Evolutionary conservation across 37 sponge, comb jelly and placozoan species (phyloP), one percentile per base, ranked within the genome.

Genomic region (Corticium candelabrum): DNA sequence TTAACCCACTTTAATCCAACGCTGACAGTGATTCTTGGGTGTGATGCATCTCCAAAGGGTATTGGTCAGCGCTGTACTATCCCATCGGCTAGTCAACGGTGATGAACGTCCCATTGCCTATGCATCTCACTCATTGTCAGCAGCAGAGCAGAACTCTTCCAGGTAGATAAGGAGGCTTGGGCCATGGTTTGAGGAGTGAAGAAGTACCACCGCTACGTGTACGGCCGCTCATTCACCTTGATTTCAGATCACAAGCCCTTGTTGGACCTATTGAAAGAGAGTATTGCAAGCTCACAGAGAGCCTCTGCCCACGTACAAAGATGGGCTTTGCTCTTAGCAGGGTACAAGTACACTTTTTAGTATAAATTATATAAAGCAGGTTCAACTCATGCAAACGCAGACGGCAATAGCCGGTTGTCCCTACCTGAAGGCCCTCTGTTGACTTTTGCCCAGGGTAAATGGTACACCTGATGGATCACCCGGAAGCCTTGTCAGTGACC

Each of bases 211-310:
- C n/a, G n/a, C n/a, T n/a, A n/a, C n/a, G n/a, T n/a, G n/a, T n/a
- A n/a, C n/a, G n/a, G n/a, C n/a, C n/a, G n/a, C n/a, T n/a, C n/a
- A n/a, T n/a, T n/a, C n/a, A n/a, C n/a, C n/a, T n/a, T n/a, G n/a
- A n/a, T n/a, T n/a, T n/a, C n/a, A n/a, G n/a, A 88, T 40, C 79
- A 88, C 74, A 80, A 84, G 62, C 84, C 88, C 1, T 79, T 87
- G 1, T 69, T 38, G 2, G 41, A 84, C 76, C 81, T 88, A 40
- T 84, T 88, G n/a, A 30, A 43, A 38, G 57, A 35, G 2, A 41
- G 7, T 29, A 79, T 67, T 40, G 35, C 74, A 34, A 70, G 79
- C 34, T 78, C 83, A 69, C 41, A 74, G 29, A 76, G 80, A 77
- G 80, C 84, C 5, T 79, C 82, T 2, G 68, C 78, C 29, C 40